Evolutionary conservation across 2,888 invertebrate species (phyloP).

Genomic region (Lasioglossum pauxillum): DNA sequence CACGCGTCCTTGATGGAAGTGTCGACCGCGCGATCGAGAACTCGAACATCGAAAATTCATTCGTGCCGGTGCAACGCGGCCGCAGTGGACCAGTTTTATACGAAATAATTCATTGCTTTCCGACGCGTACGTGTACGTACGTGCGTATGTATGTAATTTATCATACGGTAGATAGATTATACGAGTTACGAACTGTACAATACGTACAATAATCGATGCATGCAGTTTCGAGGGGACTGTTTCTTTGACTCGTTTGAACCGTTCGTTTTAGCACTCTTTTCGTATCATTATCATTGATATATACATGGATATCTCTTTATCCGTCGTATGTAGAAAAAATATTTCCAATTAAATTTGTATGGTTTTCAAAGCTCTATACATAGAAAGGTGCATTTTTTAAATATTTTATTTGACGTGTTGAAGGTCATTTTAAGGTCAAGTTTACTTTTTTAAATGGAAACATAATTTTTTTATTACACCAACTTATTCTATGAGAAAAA

Average conservation of each 20-base stretch:
- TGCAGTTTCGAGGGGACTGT: not conserved
- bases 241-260: not conserved
- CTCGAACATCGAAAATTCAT: slow-evolving; percentile 26
- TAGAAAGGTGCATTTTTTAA: too few relatives aligned
- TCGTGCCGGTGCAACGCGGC: not conserved
- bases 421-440: too few relatives aligned
- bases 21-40: slow-evolving; percentile 16
- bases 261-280: not conserved
- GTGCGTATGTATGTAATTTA: not conserved
- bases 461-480: too few relatives aligned
- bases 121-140: not conserved
- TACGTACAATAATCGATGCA: not conserved
- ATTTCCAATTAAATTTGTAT: too few relatives aligned
- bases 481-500: too few relatives aligned
- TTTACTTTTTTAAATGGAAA: too few relatives aligned
- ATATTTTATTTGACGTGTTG: too few relatives aligned
- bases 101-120: slow-evolving; percentile 3
- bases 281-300: too few relatives aligned
- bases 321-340: too few relatives aligned
- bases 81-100: slow-evolving; percentile 12
- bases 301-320: too few relatives aligned
- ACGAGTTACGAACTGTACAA: not conserved
- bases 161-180: not conserved
- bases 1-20: slow-evolving; percentile 34
- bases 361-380: too few relatives aligned